Evolutionary conservation across 2,797 vertebrate genomes (phyloP), one percentile per base, ranked within the genome.

Genomic region (Cheirogaleus major): DNA sequence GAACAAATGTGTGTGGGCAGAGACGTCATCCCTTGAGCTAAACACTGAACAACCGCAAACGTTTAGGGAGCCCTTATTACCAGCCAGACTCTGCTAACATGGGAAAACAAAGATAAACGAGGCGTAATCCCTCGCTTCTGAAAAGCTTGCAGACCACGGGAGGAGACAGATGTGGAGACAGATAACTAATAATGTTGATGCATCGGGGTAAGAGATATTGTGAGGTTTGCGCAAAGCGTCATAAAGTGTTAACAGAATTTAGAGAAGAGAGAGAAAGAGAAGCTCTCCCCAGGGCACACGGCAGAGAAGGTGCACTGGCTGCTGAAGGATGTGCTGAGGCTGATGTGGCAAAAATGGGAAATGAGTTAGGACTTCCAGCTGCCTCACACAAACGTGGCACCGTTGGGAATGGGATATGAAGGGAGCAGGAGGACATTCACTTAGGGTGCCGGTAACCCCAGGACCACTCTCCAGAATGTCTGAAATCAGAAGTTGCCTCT

Each of bases 1-100:
- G 96, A 85, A 97, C 91, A 97, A 97, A 95, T 92, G 93, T 70
- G 70, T 93, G 91, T 63, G 43, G 79, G 83, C 72, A 97, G 89
- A 76, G 23, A 78, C 76, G 30, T 78, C 75, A 94, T 83, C 86
- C 93, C 83, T 93, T 96, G 50, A 92, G 96, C 94, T 61, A 95
- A 95, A 92, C 59, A 32, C n/a, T 27, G 61, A 76, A 57, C 41
- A 91, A 88, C 17, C 38, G 22, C 67, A 79, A 9, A 81, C 80
- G 63, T 93, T 87, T 91, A 94, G 80, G 2, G 48, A 79, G 43
- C 65, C 72, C 65, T 55, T 67, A 15, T 93, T 90, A 94, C 20
- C 35, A 96, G 89, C 57, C 83, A 95, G 86, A 88, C 76, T 84
- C n/a, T n/a, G 83, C 80, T 95, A 89, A 87, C 91, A 55, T 17